Evolutionary conservation across 2,888 invertebrate genomes (phyloP), one percentile per base, ranked within the genome.

Genomic region (Oxystoma pomonae): DNA sequence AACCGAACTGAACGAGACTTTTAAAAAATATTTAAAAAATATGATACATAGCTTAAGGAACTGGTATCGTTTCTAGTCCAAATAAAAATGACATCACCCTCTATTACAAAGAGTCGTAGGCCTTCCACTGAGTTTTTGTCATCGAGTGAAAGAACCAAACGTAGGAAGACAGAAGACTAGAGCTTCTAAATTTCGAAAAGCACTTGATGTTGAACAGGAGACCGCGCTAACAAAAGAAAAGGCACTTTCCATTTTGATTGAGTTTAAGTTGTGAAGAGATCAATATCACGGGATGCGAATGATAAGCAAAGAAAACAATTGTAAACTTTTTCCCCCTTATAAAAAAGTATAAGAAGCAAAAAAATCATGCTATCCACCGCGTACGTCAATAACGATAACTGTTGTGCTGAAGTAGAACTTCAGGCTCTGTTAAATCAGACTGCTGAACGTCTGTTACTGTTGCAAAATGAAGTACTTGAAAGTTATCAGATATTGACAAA

Each of bases 141-240:
- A 3, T 35, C 35, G 3, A 35, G 35, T 35, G 35, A 35, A 35
- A 35, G 35, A 35, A 7, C 35, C 12, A 35, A 35, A 12, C 35
- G 35, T 35, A 3, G 35, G 12, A 35, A 35, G 35, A 35, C 35
- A 35, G 35, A 35, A 3, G 35, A 20, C 61, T 21, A 18, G 22
- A 57, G 57, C 61, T 20, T 57, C 51, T n/a, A 61, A 61, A 51
- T 61, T 56, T 21, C 55, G 2, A 50, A 57, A 57, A 51, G 20
- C 19, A 1, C 56, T 21, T 20, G 17, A 57, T 3, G 20, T 55
- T 1, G n/a, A 1, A 60, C 20, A 22, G n/a, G 50, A 56, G 55
- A 60, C 20, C 16, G 2, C 57, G 1, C 20, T 57, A n/a, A 50
- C 61, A 19, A 50, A 51, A 49, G 61, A 61, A 49, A 49, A 55